A percentile compares a stretch with the other conserved stretches of the same genome.
These are phyloP conservation scores for Corbicula japonica DNA, from an alignment of 2,888 invertebrate species.

Conservation along the genomic window DNA sequence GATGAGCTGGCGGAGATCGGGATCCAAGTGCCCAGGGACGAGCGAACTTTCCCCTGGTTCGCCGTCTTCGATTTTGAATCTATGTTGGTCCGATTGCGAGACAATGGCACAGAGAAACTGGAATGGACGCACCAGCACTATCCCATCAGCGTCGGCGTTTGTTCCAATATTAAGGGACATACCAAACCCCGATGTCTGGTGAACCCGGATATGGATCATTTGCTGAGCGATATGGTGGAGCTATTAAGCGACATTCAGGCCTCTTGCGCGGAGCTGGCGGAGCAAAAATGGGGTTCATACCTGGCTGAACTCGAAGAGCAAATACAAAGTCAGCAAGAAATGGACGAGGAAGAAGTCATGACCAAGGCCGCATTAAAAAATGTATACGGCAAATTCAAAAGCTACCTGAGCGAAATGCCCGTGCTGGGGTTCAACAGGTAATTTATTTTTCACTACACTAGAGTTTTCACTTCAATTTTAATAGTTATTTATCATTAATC, in stretches of 20 bases:
- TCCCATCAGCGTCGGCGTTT: conserved; percentile 50
- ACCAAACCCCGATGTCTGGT: conserved; percentile 48
- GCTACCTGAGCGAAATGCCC: conserved; percentile 29
- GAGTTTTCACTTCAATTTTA: too few relatives aligned
- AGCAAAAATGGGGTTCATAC: conserved; percentile 21
- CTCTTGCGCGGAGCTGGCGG: background rate
- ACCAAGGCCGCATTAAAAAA: background rate
- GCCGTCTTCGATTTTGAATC: conserved; percentile 51
- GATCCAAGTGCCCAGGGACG: conserved; percentile 27
- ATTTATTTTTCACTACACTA: too few relatives aligned
- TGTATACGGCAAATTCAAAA: conserved; percentile 20
- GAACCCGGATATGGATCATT: conserved; percentile 27
- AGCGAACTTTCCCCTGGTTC: conserved; percentile 47
- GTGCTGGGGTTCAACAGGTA: conserved; percentile 49
- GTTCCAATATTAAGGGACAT: conserved; percentile 36
- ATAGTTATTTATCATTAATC: too few relatives aligned
- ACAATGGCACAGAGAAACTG: conserved; percentile 9
- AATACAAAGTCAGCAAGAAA: background rate
- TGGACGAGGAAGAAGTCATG: background rate
- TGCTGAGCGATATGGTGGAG: conserved; percentile 26
- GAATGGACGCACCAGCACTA: conserved; percentile 52
- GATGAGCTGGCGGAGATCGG: conserved; percentile 43
- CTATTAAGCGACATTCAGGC: conserved; percentile 4
- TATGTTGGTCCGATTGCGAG: conserved; percentile 26
- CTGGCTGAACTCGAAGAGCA: background rate